Conservation (phyloP, 2,113 vertebrate genomes). For the Ciconia maguari region DNA sequence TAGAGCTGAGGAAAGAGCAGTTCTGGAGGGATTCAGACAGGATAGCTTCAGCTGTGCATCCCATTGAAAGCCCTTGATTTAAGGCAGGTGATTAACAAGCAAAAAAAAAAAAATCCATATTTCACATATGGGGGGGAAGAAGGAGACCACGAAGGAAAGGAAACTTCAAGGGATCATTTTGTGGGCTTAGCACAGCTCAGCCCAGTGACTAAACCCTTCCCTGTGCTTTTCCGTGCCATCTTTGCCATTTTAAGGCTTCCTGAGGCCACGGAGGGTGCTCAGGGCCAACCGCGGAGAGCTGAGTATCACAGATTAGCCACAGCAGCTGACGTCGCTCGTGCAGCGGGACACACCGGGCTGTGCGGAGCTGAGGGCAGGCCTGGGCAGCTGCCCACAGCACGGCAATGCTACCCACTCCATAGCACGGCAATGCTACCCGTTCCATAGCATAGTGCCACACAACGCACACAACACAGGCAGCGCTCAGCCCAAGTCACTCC, state of each 20-base stretch:
- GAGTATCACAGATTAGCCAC: neutral
- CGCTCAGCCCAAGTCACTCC: neutral
- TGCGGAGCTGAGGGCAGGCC: neutral
- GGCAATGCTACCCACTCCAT: neutral
- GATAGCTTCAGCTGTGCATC: neutral
- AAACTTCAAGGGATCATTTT: constrained; percentile 74
- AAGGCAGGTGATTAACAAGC: constrained; percentile 74
- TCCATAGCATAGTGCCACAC: neutral
- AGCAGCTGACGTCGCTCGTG: fast-evolving
- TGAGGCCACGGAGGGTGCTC: neutral
- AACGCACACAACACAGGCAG: neutral
- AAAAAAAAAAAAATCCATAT: constrained; percentile 73
- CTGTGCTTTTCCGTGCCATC: neutral
- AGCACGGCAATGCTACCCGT: neutral
- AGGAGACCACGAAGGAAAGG: neutral
- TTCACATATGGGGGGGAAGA: constrained; percentile 58
- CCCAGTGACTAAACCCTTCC: neutral
- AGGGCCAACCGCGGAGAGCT: fast-evolving
- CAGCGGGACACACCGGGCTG: neutral
- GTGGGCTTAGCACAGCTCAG: constrained; percentile 5
- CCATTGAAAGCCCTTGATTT: constrained; percentile 47
- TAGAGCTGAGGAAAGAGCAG: neutral
- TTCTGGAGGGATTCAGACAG: neutral
- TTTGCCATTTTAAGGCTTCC: neutral
- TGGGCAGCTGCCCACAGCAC: neutral